A percentile compares a stretch with the other conserved stretches of the same genome.
Evolutionary conservation across 2,113 vertebrate species (phyloP).

Genomic region (Heterocephalus glaber): DNA sequence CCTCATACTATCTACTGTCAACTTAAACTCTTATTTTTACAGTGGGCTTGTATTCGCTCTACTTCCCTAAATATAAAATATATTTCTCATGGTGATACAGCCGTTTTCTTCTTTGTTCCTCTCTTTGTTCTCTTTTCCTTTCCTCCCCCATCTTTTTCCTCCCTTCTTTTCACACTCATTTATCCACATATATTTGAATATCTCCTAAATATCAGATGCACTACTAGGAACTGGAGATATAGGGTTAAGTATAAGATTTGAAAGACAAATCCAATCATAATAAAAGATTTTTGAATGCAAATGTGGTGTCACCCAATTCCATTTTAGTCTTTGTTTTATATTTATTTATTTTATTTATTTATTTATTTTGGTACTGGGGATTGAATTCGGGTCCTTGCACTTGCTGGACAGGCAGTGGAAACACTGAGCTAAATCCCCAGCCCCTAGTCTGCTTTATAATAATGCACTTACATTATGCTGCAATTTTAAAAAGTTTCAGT

Average conservation of each 20-base stretch:
- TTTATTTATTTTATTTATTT: too few relatives aligned
- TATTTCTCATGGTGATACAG: not conserved
- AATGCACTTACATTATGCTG: not conserved
- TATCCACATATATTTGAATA: slow-evolving; percentile 5
- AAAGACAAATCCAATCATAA: not conserved
- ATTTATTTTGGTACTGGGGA: too few relatives aligned
- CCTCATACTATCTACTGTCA: not conserved
- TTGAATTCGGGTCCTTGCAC: too few relatives aligned
- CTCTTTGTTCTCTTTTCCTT: not conserved
- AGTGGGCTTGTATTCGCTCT: not conserved
- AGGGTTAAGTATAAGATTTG: not conserved
- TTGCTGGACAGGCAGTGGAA: too few relatives aligned
- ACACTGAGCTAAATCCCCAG: too few relatives aligned
- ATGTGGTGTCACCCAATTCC: not conserved
- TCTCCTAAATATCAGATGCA: not conserved
- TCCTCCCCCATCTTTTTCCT: not conserved
- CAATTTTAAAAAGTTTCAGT: not conserved
- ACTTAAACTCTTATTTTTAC: not conserved
- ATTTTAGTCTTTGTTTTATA: slow-evolving; percentile 13
- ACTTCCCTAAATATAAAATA: not conserved
- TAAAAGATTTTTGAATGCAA: not conserved
- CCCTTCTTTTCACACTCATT: not conserved
- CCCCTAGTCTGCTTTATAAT: too few relatives aligned
- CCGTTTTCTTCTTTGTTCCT: not conserved
- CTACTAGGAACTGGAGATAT: not conserved